Evolutionary conservation across 2,797 vertebrate genomes (phyloP).

Genomic region (Adelosebastes latens): DNA sequence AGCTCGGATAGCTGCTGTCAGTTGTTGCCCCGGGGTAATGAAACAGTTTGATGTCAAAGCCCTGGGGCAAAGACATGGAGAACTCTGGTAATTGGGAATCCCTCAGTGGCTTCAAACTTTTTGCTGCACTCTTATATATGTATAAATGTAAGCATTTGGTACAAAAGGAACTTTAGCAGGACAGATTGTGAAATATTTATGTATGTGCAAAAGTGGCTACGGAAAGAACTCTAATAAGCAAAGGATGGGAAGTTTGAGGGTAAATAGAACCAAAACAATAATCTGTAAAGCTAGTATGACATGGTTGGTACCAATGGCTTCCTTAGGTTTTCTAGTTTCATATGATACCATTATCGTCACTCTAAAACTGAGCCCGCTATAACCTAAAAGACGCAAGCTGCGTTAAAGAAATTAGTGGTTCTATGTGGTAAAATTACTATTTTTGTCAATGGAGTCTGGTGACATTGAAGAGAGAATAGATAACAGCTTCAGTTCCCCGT

Average conservation of each 20-base stretch:
- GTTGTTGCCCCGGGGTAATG: slow-evolving; percentile 40
- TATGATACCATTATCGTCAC: too few relatives aligned
- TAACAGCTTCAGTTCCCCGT: too few relatives aligned
- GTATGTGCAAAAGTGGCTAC: neutral
- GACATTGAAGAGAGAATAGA: too few relatives aligned
- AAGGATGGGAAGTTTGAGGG: neutral
- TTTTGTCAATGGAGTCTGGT: too few relatives aligned
- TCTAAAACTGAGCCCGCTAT: too few relatives aligned
- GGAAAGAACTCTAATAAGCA: neutral
- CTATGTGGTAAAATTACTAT: too few relatives aligned
- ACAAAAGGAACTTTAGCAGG: slow-evolving; percentile 3
- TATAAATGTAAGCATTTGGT: neutral
- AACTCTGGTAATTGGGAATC: slow-evolving; percentile 60
- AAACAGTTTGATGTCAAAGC: slow-evolving; percentile 40
- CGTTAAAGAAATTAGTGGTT: too few relatives aligned
- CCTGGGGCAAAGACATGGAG: slow-evolving; percentile 39
- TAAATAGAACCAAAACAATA: neutral
- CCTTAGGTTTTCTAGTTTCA: too few relatives aligned
- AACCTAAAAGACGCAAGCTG: too few relatives aligned
- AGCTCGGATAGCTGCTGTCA: slow-evolving; percentile 44
- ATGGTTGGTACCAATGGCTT: too few relatives aligned
- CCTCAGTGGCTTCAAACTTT: slow-evolving; percentile 23
- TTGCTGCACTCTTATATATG: neutral
- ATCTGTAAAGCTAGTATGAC: too few relatives aligned
- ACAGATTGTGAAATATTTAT: slow-evolving; percentile 1